Base-by-base conservation (phyloP, 2,888 invertebrate species). In the Melanostoma scalare region DNA sequence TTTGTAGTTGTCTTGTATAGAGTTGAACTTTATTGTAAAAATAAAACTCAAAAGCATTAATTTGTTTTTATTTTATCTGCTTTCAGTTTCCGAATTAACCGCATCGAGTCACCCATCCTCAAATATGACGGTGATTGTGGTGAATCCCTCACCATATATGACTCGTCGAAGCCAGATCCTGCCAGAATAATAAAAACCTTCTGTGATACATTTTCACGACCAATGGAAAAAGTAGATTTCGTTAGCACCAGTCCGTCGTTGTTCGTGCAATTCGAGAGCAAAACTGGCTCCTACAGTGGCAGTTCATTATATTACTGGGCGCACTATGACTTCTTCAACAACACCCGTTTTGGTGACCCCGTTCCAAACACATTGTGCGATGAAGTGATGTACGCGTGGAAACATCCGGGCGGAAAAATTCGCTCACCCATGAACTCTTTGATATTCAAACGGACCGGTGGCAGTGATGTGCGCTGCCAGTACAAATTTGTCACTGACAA, bases 241-340 rank as follows among this genome's bases (percentile, higher is more conserved):
- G 96, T 97, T 0, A 97, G 97, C 0, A 96, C 96, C 0, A 96
- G 96, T 5, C 96, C 96, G 86, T 95, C 97, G 0, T 93, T 97
- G 87, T 97, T 96, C 88, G 97, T 97, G 0, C 93, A 96, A 85
- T 97, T 97, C 89, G 96, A 97, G 88, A 97, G 97, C 91, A 96
- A 96, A 89, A 97, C 97, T 1, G 97, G 98, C 31, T 97, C 97
- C 86, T 97, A 97, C 87, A 96, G 97, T 80, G 97, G 97, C 93
- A 97, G 97, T n/a, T 97, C 97, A 0, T 92, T 98, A 9, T 97
- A 97, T 91, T 97, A 97, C 90, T 97, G 97, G 97, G 97, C 97
- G 0, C 97, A 97, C 89, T 97, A 97, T 89, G 97, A 97, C 89
- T 97, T 97, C 92, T 97, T 97, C 92, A 97, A 97, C 90, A 96